Evolutionary conservation across 2,888 invertebrate species (phyloP).

Genomic region (Emesis castigata): DNA sequence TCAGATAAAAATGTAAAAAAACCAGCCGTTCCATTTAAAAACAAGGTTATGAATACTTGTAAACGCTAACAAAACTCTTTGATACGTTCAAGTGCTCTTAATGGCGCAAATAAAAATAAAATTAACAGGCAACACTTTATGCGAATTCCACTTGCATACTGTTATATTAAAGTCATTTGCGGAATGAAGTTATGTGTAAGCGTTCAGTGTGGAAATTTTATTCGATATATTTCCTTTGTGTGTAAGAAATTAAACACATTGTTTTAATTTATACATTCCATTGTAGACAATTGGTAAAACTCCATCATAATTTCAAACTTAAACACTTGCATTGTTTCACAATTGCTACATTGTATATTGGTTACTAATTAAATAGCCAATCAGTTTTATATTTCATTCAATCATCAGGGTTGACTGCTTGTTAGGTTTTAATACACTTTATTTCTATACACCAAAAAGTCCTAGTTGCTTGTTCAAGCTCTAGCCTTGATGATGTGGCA

Average conservation of each 20-base stretch:
- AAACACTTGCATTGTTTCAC: too few relatives aligned
- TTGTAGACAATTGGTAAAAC: too few relatives aligned
- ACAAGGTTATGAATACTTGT: conserved; percentile 2
- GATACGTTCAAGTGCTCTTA: conserved; percentile 3
- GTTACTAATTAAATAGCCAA: too few relatives aligned
- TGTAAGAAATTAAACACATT: neutral
- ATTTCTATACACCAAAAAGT: too few relatives aligned
- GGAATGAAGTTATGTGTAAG: neutral
- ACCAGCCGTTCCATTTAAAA: neutral
- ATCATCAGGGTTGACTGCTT: too few relatives aligned
- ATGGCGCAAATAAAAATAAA: conserved; percentile 8
- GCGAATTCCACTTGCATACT: neutral
- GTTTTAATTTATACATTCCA: too few relatives aligned
- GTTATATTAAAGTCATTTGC: conserved; percentile 1
- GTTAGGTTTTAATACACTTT: too few relatives aligned
- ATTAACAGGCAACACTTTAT: conserved; percentile 1
- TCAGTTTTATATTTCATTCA: too few relatives aligned
- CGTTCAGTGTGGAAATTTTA: neutral
- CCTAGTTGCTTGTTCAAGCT: too few relatives aligned
- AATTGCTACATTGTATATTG: too few relatives aligned
- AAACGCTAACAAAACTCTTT: neutral
- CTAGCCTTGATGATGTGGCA: too few relatives aligned
- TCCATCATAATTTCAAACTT: too few relatives aligned
- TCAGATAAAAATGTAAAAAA: neutral
- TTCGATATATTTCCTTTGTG: neutral